Evolutionary conservation across 2,113 vertebrate species (phyloP).

Genomic region (Natator depressus): DNA sequence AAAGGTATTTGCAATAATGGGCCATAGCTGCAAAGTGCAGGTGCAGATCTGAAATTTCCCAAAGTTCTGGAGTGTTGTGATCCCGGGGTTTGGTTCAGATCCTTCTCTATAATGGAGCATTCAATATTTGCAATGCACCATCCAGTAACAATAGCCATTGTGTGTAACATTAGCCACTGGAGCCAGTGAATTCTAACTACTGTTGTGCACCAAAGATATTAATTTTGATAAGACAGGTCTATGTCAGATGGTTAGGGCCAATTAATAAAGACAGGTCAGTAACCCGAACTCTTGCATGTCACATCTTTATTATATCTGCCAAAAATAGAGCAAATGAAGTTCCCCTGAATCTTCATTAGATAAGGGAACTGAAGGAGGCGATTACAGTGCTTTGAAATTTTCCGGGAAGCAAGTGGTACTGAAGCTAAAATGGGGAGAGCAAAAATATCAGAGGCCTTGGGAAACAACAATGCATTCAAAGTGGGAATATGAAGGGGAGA

Average conservation of each 20-base stretch:
- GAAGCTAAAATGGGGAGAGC: neutral
- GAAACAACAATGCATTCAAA: neutral
- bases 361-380: neutral
- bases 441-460: neutral
- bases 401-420: neutral
- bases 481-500: neutral
- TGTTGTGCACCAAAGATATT: neutral
- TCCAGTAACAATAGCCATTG: neutral
- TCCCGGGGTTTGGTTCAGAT: neutral
- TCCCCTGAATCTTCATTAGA: neutral
- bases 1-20: neutral
- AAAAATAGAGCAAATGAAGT: neutral
- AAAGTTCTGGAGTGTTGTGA: neutral
- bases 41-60: neutral
- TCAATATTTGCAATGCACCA: neutral
- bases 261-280: constrained; percentile 13
- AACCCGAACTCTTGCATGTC: neutral
- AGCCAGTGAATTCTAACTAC: neutral
- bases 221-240: constrained; percentile 40
- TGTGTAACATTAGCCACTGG: rapidly evolving
- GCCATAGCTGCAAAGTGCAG: neutral
- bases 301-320: neutral
- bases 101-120: rapidly evolving
- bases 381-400: neutral
- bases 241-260: constrained; percentile 15